Conservation (phyloP, 2,888 invertebrate species). For the Xestia c-nigrum region DNA sequence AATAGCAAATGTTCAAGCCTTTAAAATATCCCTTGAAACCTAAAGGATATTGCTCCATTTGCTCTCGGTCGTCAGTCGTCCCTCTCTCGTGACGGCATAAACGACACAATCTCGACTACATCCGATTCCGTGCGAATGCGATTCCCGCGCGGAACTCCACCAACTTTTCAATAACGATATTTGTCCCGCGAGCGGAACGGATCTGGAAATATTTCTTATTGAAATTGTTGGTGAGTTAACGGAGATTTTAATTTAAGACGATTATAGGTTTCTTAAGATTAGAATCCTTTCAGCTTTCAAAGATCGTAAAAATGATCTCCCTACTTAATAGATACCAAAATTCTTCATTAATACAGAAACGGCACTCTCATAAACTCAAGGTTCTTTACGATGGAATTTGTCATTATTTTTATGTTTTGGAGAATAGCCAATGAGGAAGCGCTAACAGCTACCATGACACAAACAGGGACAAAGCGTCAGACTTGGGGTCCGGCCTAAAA, state of each 20-base stretch:
- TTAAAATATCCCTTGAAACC: background rate
- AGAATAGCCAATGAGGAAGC: background rate
- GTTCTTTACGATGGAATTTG: background rate
- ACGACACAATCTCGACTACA: slow-evolving; percentile 24
- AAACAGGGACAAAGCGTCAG: background rate
- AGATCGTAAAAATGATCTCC: background rate
- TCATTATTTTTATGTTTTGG: background rate
- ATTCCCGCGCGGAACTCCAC: slow-evolving; percentile 41
- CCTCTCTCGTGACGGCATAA: slow-evolving; percentile 38
- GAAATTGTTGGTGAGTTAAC: slow-evolving; percentile 15
- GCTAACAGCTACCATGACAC: background rate
- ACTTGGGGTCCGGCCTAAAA: background rate
- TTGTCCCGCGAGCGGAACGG: slow-evolving; percentile 34
- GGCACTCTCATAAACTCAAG: background rate
- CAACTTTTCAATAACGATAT: slow-evolving; percentile 59
- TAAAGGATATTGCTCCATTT: slow-evolving; percentile 7
- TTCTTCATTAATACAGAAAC: background rate
- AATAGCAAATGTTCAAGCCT: background rate
- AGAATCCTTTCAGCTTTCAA: background rate
- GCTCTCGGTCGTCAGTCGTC: slow-evolving; percentile 26
- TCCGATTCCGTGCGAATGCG: slow-evolving; percentile 26
- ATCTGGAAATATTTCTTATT: slow-evolving; percentile 40
- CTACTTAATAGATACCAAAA: background rate
- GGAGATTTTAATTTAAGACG: background rate
- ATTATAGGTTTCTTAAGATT: background rate